Evolutionary conservation across 2,888 invertebrate genomes (phyloP), one percentile per base, ranked within the genome.

Genomic region (Neoaliturus tenellus): DNA sequence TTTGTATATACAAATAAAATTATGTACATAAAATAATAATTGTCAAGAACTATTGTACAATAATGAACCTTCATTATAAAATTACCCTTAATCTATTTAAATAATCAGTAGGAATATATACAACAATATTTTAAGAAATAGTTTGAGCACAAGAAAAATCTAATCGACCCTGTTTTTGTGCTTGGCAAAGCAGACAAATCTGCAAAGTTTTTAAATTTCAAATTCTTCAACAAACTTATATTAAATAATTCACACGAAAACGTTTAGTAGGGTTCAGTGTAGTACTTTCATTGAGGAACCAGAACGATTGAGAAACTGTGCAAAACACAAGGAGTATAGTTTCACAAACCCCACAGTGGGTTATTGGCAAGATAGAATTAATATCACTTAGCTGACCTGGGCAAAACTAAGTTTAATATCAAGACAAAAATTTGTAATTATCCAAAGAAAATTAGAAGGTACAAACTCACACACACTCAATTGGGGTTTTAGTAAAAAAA

Each of bases 21-120:
- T 78, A 78, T 55, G 35, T 78, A 78, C 55, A 78, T 14, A 78
- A 33, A 55, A 71, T 35, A 33, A 78, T 78, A 78, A 55, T 33
- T 51, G 55, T 55, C 39, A 17, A 35, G 48, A 55, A 78, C n/a
- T 17, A 75, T 75, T 44, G 35, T 78, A 78, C 78, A 78, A 51
- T 31, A 48, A 75, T 35, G 55, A 78, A 78, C 78, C 78, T 12
- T 78, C 78, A 35, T 78, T 78, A 78, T 55, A 78, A 78, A 78
- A 78, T 48, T 78, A 78, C 78, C 78, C 78, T 78, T 78, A 78
- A 78, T n/a, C 78, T 78, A 78, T 51, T 78, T 78, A 78, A 78
- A 78, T 78, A 78, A 33, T 78, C 78, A 75, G 20, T 55, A 78
- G 48, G 31, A 55, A 51, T 78, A 78, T 78, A 28, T 78, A 78